phyloP scores from a whole-genome alignment of 2,888 invertebrate species.

The Tethea ocularis region DNA sequence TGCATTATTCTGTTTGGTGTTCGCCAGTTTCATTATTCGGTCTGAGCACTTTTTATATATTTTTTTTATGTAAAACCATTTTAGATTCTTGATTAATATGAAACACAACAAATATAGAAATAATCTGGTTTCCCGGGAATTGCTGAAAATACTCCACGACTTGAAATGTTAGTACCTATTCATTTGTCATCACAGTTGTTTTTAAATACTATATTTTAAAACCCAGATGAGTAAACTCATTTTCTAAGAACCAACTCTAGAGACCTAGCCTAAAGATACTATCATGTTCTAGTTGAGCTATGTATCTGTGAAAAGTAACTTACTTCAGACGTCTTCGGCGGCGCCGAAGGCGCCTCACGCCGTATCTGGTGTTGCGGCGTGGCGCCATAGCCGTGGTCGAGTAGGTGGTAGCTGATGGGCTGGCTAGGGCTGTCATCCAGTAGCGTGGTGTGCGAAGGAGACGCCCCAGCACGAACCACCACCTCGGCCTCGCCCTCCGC shows the following conservation, averaged over 20 bases:
- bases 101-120: neutral
- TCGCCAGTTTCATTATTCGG: no score
- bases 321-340: conserved; percentile 84
- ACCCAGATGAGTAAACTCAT: neutral
- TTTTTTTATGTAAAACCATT: no score
- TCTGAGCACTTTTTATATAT: no score
- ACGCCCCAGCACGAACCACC: conserved; percentile 79
- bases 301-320: conserved; percentile 34
- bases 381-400: conserved; percentile 94
- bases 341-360: conserved; percentile 80
- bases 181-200: neutral
- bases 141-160: neutral
- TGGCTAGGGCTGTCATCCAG: conserved; percentile 80
- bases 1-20: no score
- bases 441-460: conserved; percentile 81
- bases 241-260: neutral
- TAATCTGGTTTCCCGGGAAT: neutral
- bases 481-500: conserved; percentile 81
- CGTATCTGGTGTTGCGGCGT: conserved; percentile 89
- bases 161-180: neutral
- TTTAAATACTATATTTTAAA: neutral
- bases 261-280: neutral
- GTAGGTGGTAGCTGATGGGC: conserved; percentile 88
- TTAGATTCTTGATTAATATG: neutral
- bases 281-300: neutral